Evolutionary conservation across 2,888 invertebrate genomes (phyloP).

Genomic region (Bimastos eiseni): DNA sequence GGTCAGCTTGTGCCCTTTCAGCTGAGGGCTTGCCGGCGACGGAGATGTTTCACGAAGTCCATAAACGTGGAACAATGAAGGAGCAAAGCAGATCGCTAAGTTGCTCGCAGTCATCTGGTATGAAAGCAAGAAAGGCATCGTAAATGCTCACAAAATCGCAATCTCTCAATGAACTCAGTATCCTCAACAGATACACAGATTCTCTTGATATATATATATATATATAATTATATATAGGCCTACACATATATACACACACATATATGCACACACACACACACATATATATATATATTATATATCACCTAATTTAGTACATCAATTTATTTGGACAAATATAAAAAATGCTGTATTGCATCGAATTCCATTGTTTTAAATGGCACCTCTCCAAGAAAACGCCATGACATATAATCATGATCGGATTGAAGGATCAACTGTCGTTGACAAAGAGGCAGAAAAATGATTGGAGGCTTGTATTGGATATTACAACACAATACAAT

Average conservation of each 20-base stretch:
- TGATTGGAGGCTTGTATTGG: neutral
- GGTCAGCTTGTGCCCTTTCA: neutral
- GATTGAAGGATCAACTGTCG: neutral
- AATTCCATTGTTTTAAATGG: neutral
- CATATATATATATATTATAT: no score
- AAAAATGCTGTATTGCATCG: neutral
- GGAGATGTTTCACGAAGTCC: constrained; percentile 8
- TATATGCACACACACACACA: no score
- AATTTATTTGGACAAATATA: neutral
- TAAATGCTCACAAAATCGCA: neutral
- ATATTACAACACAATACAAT: neutral
- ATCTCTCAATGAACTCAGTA: neutral
- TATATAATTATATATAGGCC: no score
- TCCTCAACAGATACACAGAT: neutral
- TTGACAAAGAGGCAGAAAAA: neutral
- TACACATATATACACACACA: no score
- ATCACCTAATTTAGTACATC: no score
- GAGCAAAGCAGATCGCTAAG: constrained; percentile 35
- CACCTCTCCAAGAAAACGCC: neutral
- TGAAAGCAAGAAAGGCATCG: neutral
- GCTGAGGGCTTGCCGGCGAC: neutral
- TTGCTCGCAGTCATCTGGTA: constrained; percentile 34
- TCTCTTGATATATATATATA: no score
- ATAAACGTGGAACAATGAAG: constrained; percentile 33
- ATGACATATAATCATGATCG: neutral